phyloP scores from a whole-genome alignment of 2,113 vertebrate genomes.

The Poeciliopsis prolifica region DNA sequence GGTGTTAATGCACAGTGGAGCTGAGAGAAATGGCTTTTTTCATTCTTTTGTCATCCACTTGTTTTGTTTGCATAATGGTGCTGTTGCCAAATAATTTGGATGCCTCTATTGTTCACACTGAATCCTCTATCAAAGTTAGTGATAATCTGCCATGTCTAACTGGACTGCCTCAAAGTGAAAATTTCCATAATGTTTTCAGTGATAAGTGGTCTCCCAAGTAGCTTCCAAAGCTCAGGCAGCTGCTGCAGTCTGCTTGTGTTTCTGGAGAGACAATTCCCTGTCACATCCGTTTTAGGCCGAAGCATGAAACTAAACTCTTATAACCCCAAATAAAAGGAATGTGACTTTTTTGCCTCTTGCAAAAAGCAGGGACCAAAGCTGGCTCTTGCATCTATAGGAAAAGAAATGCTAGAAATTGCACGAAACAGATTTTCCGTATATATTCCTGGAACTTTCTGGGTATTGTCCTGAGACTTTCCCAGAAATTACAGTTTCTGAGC shows the following conservation, averaged over 20 bases:
- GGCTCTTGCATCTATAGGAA: not conserved
- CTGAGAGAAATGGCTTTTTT: conserved; percentile 36
- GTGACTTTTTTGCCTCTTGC: not conserved
- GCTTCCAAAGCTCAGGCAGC: conserved; percentile 6
- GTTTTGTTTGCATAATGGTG: conserved; percentile 45
- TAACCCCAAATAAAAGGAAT: conserved; percentile 17
- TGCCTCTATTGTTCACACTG: conserved; percentile 37
- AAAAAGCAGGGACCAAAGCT: not conserved
- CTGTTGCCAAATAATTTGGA: conserved; percentile 39
- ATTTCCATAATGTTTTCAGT: not conserved
- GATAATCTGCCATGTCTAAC: conserved; percentile 28
- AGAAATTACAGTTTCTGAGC: not conserved
- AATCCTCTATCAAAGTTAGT: conserved; percentile 31
- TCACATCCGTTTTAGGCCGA: conserved; percentile 32
- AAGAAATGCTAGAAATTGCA: not conserved
- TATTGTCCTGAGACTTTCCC: not conserved
- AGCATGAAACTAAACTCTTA: conserved; percentile 12
- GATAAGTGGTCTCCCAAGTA: conserved; percentile 1
- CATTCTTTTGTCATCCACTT: conserved; percentile 55
- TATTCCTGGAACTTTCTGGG: not conserved
- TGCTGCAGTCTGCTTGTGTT: not conserved
- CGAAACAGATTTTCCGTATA: not conserved
- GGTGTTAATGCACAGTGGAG: conserved; percentile 40
- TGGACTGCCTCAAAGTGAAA: conserved; percentile 6
- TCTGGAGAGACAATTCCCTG: not conserved